Conservation (phyloP, 2,888 invertebrate species). For the Acrobasis consociella region DNA sequence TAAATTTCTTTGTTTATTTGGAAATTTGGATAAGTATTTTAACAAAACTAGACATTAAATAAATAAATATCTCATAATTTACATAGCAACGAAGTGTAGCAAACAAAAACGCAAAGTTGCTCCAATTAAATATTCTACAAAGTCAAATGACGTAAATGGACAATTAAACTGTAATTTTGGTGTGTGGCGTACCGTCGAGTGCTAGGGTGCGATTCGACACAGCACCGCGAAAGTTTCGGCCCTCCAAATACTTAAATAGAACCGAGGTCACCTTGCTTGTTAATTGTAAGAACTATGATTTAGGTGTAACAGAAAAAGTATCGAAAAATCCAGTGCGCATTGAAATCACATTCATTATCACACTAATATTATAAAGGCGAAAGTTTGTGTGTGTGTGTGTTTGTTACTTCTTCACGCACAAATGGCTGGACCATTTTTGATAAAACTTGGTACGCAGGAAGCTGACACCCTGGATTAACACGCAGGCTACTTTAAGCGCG, state of each 20-base stretch:
- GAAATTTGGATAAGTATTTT: too few species aligned
- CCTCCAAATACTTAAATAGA: neutral
- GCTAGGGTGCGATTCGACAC: constrained; percentile 28
- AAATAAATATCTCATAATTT: neutral
- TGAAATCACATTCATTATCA: too few species aligned
- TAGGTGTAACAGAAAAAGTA: neutral
- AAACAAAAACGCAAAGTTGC: constrained; percentile 25
- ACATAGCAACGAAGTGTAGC: constrained; percentile 24
- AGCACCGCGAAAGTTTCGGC: constrained; percentile 4
- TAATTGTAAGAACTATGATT: neutral
- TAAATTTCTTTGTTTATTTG: too few species aligned
- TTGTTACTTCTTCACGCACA: too few species aligned
- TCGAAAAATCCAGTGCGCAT: too few species aligned
- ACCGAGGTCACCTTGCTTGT: neutral
- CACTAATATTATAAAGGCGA: too few species aligned
- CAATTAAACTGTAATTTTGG: constrained; percentile 54
- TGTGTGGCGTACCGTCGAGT: constrained; percentile 26
- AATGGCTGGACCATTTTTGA: too few species aligned
- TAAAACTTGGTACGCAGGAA: too few species aligned
- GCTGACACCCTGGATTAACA: too few species aligned
- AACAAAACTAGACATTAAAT: too few species aligned
- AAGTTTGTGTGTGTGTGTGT: too few species aligned
- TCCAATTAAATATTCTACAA: constrained; percentile 40
- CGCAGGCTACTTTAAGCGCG: too few species aligned
- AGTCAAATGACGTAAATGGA: constrained; percentile 56